Evolutionary conservation across 2,113 vertebrate species (phyloP), one percentile per base, ranked within the genome.

Genomic region (Aviceda subcristata): DNA sequence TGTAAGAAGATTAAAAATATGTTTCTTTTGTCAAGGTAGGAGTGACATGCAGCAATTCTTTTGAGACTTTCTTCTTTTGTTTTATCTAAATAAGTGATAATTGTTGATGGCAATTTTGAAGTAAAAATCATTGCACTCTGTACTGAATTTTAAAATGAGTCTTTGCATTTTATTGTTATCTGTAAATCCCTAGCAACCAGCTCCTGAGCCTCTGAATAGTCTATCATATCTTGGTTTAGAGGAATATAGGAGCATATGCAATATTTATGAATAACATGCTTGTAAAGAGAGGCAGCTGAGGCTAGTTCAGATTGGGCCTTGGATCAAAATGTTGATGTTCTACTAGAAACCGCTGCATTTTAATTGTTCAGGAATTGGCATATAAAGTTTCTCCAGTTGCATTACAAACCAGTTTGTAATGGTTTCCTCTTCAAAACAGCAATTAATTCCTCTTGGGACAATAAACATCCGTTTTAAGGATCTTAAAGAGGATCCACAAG

Each of bases 81-180:
- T 88, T 97, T 89, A 86, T 97, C 95, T 91, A 91, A 95, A 83
- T 91, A 83, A 91, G 91, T 94, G 84, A 73, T 95, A 75, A 88
- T 96, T 94, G 68, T 91, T 64, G 41, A 39, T 82, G 82, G 90
- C 76, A 80, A 51, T 86, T 93, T 96, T 90, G 43, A 92, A 76
- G 57, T 83, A 53, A 71, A 89, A 84, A 41, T 50, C 26, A 12
- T 43, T 90, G 45, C 39, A 38, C n/a, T 50, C 45, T 0, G 0
- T 43, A 50, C 73, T 81, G 85, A 86, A 92, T 95, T 90, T 92
- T 87, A 77, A 94, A 91, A 46, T 10, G 5, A 75, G 57, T 80
- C 51, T 96, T 86, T 92, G 69, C 38, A 23, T 95, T 94, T 96
- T 92, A 90, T 75, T 90, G 20, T 90, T 85, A 30, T 88, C 55